Conservation (phyloP, 2,113 vertebrate species). For the Coturnix japonica region DNA sequence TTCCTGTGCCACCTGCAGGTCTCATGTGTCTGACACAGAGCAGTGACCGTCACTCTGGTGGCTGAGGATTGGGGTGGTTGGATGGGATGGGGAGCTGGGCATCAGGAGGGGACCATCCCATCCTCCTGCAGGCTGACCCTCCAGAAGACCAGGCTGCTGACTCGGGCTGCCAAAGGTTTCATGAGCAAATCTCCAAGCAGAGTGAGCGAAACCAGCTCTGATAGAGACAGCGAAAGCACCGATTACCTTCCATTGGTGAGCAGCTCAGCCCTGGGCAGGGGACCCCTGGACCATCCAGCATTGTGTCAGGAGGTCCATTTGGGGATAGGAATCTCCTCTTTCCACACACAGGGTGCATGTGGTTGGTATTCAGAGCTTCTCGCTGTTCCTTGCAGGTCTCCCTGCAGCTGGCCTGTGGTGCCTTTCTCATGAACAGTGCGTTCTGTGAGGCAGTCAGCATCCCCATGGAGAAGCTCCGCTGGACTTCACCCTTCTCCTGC, state of each 20-base stretch:
- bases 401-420: slow-evolving; percentile 91
- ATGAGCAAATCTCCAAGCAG: slow-evolving; percentile 82
- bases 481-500: slow-evolving; percentile 91
- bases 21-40: rapidly evolving
- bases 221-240: slow-evolving; percentile 82
- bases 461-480: slow-evolving; percentile 94
- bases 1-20: neutral
- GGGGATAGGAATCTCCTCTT: neutral
- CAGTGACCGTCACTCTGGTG: rapidly evolving
- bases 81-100: neutral
- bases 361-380: neutral
- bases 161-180: slow-evolving; percentile 88
- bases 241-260: slow-evolving; percentile 94
- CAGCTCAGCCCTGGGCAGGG: neutral
- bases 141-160: slow-evolving; percentile 87
- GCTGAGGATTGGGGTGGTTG: neutral
- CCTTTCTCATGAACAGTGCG: slow-evolving; percentile 84
- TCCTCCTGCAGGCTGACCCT: slow-evolving; percentile 82
- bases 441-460: slow-evolving; percentile 85
- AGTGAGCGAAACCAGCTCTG: slow-evolving; percentile 72
- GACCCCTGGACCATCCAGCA: rapidly evolving
- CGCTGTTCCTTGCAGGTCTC: slow-evolving; percentile 76
- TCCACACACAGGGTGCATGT: rapidly evolving
- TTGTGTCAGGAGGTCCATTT: neutral
- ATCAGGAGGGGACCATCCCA: neutral